Evolutionary conservation across 2,113 vertebrate species (phyloP), one percentile per base, ranked within the genome.

Genomic region (Phoxinus phoxinus): DNA sequence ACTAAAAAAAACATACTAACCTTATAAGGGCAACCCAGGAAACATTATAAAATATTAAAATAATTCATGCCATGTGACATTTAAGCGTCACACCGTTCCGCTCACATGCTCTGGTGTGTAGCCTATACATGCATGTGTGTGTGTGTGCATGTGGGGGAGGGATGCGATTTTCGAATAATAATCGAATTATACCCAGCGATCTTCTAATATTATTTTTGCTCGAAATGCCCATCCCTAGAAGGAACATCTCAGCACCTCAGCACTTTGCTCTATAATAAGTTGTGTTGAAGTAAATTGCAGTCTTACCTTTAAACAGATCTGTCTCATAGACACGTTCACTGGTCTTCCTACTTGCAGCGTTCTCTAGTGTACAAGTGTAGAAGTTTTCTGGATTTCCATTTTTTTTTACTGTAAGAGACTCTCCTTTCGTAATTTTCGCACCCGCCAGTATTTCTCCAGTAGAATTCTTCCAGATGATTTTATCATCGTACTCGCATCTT

Each of bases 371-470:
- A 12, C 80, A 69, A 0, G 80, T 82, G 80, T 30, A 82, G 61
- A 0, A n/a, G 0, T 2, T 32, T 2, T 51, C 6, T 51, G 37
- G 9, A 25, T 51, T 53, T 11, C 3, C 0, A 2, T 4, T 23
- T 1, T 8, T 81, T 7, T 51, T 0, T 0, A 23, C 41, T 23
- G 11, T 35, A 5, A 51, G 11, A 1, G 10, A 46, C 6, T 80
- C 23, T 46, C 56, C 77, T 51, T 19, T 51, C 0, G 9, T 12
- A 10, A 46, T 12, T 3, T 0, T 1, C 2, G 11, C 12, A 46
- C 44, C 44, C 11, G 0, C 3, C 46, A 44, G 32, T 25, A 0
- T 44, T 15, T 79, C 0, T 61, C 23, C 56, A 63, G 32, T 0
- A 63, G 56, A 80, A 61, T 44, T 63, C 11, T 1, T 80, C 77